phyloP scores from a whole-genome alignment of 2,113 vertebrate genomes.

The Gallinago undulata region DNA sequence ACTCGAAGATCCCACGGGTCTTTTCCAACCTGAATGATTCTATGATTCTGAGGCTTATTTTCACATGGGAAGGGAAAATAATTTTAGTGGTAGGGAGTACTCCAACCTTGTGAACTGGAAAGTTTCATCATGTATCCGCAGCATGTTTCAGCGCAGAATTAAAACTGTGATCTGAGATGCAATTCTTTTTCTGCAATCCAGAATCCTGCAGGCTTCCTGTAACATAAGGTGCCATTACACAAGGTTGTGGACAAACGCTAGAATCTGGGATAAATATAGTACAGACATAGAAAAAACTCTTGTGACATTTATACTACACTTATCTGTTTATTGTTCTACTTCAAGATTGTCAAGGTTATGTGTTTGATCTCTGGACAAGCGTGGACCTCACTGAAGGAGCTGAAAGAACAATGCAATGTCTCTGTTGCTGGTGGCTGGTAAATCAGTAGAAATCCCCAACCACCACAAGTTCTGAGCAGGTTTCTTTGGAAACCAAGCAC shows the following conservation, averaged over 20 bases:
- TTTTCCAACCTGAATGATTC: no score
- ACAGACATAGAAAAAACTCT: background rate
- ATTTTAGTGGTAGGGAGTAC: background rate
- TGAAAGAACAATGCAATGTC: background rate
- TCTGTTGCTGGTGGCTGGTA: background rate
- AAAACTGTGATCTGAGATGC: rapidly evolving
- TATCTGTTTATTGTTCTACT: background rate
- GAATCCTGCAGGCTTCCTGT: background rate
- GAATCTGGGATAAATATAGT: background rate
- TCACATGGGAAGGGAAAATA: background rate
- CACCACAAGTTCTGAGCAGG: background rate
- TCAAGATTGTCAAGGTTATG: background rate
- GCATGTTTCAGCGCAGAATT: background rate
- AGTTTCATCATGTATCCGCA: background rate
- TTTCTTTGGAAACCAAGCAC: background rate
- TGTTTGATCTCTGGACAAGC: background rate
- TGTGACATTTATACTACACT: background rate
- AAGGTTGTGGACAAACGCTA: background rate
- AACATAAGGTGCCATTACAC: background rate
- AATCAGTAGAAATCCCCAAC: background rate
- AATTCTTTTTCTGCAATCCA: background rate
- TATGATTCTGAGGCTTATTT: background rate
- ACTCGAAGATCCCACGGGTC: no score
- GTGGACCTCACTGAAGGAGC: background rate
- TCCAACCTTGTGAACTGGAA: background rate